Evolutionary conservation across 30 jellyfish, hydroid and myxozoan genomes (phyloP), one percentile per base, ranked within the genome.

Genomic region (Hydra vulgaris): DNA sequence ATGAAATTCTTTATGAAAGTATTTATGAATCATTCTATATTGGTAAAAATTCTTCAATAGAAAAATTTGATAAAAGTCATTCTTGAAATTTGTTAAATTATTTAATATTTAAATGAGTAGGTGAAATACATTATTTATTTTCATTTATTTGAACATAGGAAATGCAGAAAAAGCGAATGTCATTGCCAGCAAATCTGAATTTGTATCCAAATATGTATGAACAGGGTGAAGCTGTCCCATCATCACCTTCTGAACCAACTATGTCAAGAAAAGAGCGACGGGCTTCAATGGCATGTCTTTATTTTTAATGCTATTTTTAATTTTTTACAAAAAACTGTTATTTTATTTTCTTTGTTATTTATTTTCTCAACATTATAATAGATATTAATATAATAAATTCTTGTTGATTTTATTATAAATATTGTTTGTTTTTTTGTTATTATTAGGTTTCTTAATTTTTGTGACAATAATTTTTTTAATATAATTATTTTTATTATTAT

Each of bases 181-280:
- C 99, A 5, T 87, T 94, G 20, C 99, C 99, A 8, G 99, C 99
- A 23, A 88, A 94, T 67, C 84, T 94, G 73, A 94, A 94, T 87
- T 79, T 94, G 95, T 80, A 86, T 56, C 95, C 96, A 21, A 17
- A 84, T 21, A 73, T 88, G 72, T 86, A 76, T 67, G 85, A 84
- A 61, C 77, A 74, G 53, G 21, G 85, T 83, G 81, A 90, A 61
- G 70, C 82, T 70, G 23, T 89, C 70, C 81, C 95, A 73, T 20
- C 86, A 16, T 55, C 95, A 26, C 96, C 99, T 19, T 70, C 74
- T 74, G 80, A 66, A 25, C 25, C 21, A 17, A 54, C 77, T 8
- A 86, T 88, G 94, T 83, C 99, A 24, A 79, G 99, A 72, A 66
- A 95, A 27, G 96, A 94, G 79, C 81, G 99, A 27, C 84, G 99